These are phyloP conservation scores for Tillus elongatus DNA, from an alignment of 2,888 invertebrate genomes.

Conservation along the genomic window DNA sequence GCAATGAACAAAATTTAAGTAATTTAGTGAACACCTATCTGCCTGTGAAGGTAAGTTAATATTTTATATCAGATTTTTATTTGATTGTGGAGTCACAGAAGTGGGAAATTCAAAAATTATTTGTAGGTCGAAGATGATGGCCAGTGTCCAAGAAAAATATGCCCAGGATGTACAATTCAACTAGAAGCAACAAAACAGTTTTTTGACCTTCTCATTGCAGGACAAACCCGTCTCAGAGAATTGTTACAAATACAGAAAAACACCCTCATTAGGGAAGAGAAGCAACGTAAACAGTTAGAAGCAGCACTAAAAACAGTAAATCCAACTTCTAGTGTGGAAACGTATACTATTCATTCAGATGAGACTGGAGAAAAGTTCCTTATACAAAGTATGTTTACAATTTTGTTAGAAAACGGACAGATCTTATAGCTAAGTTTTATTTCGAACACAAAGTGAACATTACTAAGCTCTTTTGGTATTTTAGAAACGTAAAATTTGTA, in stretches of 20 bases:
- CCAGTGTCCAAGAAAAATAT: slow-evolving; percentile 60
- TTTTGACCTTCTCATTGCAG: slow-evolving; percentile 60
- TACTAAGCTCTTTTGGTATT: too few relatives aligned
- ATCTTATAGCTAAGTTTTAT: too few relatives aligned
- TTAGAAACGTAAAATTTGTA: too few relatives aligned
- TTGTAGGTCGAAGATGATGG: slow-evolving; percentile 59
- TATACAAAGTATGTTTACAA: slow-evolving; percentile 44
- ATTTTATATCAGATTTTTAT: slow-evolving; percentile 20
- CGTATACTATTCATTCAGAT: slow-evolving; percentile 34
- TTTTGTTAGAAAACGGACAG: too few relatives aligned
- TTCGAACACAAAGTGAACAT: too few relatives aligned
- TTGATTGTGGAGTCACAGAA: slow-evolving; percentile 21
- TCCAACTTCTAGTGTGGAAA: slow-evolving; percentile 36
- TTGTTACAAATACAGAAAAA: slow-evolving; percentile 44
- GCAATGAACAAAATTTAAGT: slow-evolving; percentile 53
- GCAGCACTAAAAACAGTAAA: slow-evolving; percentile 35
- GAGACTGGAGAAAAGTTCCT: slow-evolving; percentile 42
- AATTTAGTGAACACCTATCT: slow-evolving; percentile 62
- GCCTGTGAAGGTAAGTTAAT: slow-evolving; percentile 57
- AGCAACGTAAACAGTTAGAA: slow-evolving; percentile 34
- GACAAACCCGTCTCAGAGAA: slow-evolving; percentile 52
- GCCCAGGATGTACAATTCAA: slow-evolving; percentile 68
- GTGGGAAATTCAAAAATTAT: slow-evolving; percentile 29
- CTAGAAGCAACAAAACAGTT: slow-evolving; percentile 66
- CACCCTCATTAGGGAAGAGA: slow-evolving; percentile 36